These are phyloP conservation scores for Hydropsyche betteni DNA, from an alignment of 2,888 invertebrate genomes.

Conservation along the genomic window DNA sequence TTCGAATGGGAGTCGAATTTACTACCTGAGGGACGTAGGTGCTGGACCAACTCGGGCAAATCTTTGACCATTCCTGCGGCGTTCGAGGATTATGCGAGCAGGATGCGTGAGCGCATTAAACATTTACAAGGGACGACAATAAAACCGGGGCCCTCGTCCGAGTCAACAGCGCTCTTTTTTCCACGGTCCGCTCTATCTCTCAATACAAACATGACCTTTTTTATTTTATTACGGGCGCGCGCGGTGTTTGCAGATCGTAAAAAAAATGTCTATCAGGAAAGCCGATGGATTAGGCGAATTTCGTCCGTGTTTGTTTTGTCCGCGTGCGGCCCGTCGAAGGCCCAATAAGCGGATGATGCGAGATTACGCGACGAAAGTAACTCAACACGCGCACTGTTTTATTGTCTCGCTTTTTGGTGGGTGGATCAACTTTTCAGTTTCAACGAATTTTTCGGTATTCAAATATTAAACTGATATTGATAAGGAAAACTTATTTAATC, in stretches of 20 bases:
- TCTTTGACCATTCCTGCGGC: conserved; percentile 22
- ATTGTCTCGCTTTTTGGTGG: no score
- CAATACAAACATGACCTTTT: conserved; percentile 41
- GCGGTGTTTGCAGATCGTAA: conserved; percentile 37
- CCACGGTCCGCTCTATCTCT: conserved; percentile 7
- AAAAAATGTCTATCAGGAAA: conserved; percentile 25
- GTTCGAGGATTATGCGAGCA: conserved; percentile 35
- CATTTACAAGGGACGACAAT: conserved; percentile 39
- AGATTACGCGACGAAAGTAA: conserved; percentile 20
- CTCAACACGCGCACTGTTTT: background rate
- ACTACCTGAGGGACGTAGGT: background rate
- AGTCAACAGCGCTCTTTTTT: conserved; percentile 28
- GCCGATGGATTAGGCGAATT: conserved; percentile 40
- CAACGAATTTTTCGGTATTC: no score
- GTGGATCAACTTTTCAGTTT: no score
- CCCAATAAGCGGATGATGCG: conserved; percentile 18
- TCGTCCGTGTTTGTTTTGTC: conserved; percentile 40
- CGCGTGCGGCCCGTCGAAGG: background rate
- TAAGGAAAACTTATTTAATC: no score
- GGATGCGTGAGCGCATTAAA: conserved; percentile 38
- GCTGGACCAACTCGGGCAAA: background rate
- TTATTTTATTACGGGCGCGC: conserved; percentile 42
- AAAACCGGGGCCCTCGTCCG: conserved; percentile 25
- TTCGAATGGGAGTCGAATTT: background rate
- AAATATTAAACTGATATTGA: no score